Evolutionary conservation across 2,888 invertebrate genomes (phyloP).

Genomic region (Dolomedes plantarius): DNA sequence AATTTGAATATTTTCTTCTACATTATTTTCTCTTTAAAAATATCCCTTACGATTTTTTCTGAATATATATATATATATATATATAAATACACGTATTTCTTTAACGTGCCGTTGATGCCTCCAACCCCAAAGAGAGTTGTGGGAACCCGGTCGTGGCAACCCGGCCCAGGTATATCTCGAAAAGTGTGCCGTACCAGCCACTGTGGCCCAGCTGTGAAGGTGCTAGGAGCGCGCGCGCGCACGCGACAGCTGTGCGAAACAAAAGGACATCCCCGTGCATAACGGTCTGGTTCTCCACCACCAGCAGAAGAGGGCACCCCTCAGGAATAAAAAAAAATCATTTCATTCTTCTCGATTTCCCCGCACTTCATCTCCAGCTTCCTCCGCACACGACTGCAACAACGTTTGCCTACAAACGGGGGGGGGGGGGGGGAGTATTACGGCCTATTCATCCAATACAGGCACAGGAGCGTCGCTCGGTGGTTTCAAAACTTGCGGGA

Average conservation of each 20-base stretch:
- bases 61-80: too few species aligned
- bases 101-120: too few species aligned
- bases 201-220: constrained; percentile 36
- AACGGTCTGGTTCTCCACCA: constrained; percentile 32
- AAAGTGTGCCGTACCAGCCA: constrained; percentile 28
- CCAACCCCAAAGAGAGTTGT: too few species aligned
- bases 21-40: too few species aligned
- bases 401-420: background rate
- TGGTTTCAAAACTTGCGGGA: too few species aligned
- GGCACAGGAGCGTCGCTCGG: too few species aligned
- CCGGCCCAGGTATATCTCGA: background rate
- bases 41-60: too few species aligned
- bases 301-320: constrained; percentile 3
- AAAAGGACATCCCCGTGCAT: background rate
- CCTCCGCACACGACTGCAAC: background rate
- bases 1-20: too few species aligned
- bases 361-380: background rate
- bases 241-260: constrained; percentile 47
- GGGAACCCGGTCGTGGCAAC: too few species aligned
- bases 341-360: background rate
- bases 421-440: background rate
- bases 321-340: background rate
- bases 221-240: constrained; percentile 17
- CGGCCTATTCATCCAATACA: too few species aligned
- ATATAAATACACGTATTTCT: too few species aligned